Evolutionary conservation across 2,113 vertebrate genomes (phyloP), one percentile per base, ranked within the genome.

Genomic region (Onychostoma macrolepis): DNA sequence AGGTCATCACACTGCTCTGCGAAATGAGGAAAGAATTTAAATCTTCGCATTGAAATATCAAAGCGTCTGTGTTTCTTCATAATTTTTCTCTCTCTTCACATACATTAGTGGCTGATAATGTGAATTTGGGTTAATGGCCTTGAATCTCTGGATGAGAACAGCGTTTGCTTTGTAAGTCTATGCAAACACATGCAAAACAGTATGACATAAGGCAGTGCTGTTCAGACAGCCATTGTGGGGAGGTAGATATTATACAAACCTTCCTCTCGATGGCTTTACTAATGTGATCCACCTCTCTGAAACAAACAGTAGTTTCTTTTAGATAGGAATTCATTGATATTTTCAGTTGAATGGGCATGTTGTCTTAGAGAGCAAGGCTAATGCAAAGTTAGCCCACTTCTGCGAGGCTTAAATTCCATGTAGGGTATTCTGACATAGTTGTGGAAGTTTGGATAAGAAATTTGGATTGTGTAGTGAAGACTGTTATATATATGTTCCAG

Each of bases 361-460:
- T 65, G 33, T 85, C 12, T 58, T 21, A 11, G 26, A 58, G 4
- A 71, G n/a, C 48, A 43, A 17, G 41, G 45, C 15, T 79, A 71
- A 84, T 77, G 53, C 77, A 87, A 67, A 84, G 33, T 79, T 69
- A 86, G 12, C 79, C 78, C 61, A 88, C 43, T 45, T 82, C 9
- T 83, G 38, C 65, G 21, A 76, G 24, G 61, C 65, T 83, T 45
- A 63, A 61, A 86, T 86, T 78, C 45, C 61, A 78, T 24, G 28
- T 65, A 69, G 36, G 26, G 11, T 65, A 48, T 28, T 71, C n/a
- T 36, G 80, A 69, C 10, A n/a, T 80, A 41, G n/a, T 69, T 4
- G 6, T 38, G 24, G 28, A 36, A 74, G 13, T 67, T 13, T 17
- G 30, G 5, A 26, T n/a, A 21, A 9, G 11, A 38, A n/a, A 80